Evolutionary conservation across 2,888 invertebrate genomes (phyloP).

Genomic region (Melolontha melolontha): DNA sequence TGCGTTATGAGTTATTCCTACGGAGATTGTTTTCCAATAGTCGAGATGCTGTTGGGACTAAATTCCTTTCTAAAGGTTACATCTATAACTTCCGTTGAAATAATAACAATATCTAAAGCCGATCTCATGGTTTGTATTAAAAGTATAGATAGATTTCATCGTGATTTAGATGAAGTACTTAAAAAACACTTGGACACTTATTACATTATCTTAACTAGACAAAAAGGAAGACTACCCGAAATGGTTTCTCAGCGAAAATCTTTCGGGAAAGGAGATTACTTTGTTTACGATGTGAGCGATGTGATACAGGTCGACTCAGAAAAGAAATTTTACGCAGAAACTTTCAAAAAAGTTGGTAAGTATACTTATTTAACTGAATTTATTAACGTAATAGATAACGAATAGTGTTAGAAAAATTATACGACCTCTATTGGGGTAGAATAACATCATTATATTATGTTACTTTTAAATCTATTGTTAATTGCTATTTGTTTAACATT

Average conservation of each 20-base stretch:
- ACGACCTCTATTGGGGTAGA: background rate
- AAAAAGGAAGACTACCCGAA: slow-evolving; percentile 44
- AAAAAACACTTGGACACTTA: slow-evolving; percentile 35
- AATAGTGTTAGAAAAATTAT: background rate
- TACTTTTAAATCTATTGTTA: too few relatives aligned
- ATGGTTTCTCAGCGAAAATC: slow-evolving; percentile 42
- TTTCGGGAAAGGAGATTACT: slow-evolving; percentile 44
- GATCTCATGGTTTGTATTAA: slow-evolving; percentile 43
- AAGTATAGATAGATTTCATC: slow-evolving; percentile 18
- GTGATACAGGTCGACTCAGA: slow-evolving; percentile 16
- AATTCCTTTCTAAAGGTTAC: slow-evolving; percentile 41
- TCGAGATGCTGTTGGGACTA: slow-evolving; percentile 46
- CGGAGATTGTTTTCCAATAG: slow-evolving; percentile 45
- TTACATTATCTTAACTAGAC: slow-evolving; percentile 39
- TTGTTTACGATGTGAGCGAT: slow-evolving; percentile 44
- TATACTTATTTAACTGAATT: background rate
- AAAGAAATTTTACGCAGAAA: slow-evolving; percentile 6
- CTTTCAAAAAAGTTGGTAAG: slow-evolving; percentile 24
- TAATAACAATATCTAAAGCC: slow-evolving; percentile 36
- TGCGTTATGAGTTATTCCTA: slow-evolving; percentile 35
- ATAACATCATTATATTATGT: too few relatives aligned
- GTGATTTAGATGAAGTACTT: slow-evolving; percentile 22
- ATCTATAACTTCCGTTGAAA: slow-evolving; percentile 45
- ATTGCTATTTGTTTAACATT: too few relatives aligned
- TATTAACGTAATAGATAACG: background rate